Base-by-base conservation (phyloP, 1,140 invertebrate species). In the Eurosta solidaginis region DNA sequence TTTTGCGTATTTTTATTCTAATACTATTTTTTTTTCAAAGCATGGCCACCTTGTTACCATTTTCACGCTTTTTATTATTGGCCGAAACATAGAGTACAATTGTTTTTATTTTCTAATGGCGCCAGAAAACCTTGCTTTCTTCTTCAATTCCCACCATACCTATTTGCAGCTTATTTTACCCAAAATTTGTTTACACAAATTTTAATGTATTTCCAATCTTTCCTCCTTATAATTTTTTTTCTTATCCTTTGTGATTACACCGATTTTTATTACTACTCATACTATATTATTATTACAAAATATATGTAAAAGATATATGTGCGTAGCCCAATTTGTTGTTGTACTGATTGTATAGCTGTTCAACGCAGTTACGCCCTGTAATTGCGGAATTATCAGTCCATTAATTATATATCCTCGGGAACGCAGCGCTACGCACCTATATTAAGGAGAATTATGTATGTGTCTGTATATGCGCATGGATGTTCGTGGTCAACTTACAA, bases 341-440 rank as follows among this genome's bases (percentile, higher is more conserved):
- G 20, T 68, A 9, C 33, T 22, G 59, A 68, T 68, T 68, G 22
- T 10, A 68, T 9, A 20, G 33, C 59, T 7, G 59, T 68, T 25
- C 27, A 29, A 12, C 54, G 59, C 33, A n/a, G 59, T 68, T 68
- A 68, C 59, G 59, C 59, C 59, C 59, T 68, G 33, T 68, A 68
- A 68, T 68, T 68, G 59, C n/a, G 22, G 1, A 33, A 29, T 36
- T 68, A 68, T 68, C 59, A 17, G 17, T 17, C 59, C 40, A 68
- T 68, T 33, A 68, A 68, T 68, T 68, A 68, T 68, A 40, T 20
- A 17, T 29, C 45, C 25, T 25, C 25, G 3, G 5, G 17, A 17
- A 20, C 47, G 7, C 47, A 20, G 3, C 5, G 17, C 9, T 20
- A 54, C 14, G 27, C 10, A 54, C 14, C 0, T 25, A 12, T 29